phyloP scores from a whole-genome alignment of 2,888 invertebrate species.

The Nomada fabriciana region DNA sequence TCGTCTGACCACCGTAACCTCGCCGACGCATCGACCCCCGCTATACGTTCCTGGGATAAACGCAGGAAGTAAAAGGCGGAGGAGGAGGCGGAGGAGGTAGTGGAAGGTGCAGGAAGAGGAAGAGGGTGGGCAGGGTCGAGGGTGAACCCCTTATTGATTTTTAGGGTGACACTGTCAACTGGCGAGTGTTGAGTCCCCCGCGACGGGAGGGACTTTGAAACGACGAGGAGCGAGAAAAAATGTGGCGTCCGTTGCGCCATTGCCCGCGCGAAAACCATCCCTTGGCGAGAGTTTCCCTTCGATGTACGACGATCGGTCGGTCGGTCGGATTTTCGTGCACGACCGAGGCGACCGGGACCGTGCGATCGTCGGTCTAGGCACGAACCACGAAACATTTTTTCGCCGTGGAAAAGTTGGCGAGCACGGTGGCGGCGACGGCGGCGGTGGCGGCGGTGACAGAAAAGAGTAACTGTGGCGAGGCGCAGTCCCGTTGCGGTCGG shows the following conservation, averaged over 20 bases:
- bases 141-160: constrained; percentile 88
- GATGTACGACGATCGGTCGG: background rate
- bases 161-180: constrained; percentile 89
- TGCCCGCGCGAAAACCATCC: constrained; percentile 43
- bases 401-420: constrained; percentile 79
- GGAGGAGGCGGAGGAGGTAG: constrained; percentile 28
- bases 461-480: constrained; percentile 76
- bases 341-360: background rate
- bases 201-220: constrained; percentile 85
- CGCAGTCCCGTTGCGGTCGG: constrained; percentile 76
- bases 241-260: constrained; percentile 69
- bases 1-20: constrained; percentile 76
- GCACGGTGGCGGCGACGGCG: constrained; percentile 4
- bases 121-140: constrained; percentile 83
- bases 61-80: constrained; percentile 41
- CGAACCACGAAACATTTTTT: constrained; percentile 50
- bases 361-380: constrained; percentile 21
- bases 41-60: constrained; percentile 72
- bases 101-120: constrained; percentile 77
- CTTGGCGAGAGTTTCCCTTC: background rate
- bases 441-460: constrained; percentile 67
- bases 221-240: constrained; percentile 84
- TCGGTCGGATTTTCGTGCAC: constrained; percentile 1
- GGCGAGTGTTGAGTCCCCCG: constrained; percentile 85
- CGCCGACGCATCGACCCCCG: constrained; percentile 69